phyloP scores from a whole-genome alignment of 2,888 invertebrate species.

The Macrosoma leucophasiata region DNA sequence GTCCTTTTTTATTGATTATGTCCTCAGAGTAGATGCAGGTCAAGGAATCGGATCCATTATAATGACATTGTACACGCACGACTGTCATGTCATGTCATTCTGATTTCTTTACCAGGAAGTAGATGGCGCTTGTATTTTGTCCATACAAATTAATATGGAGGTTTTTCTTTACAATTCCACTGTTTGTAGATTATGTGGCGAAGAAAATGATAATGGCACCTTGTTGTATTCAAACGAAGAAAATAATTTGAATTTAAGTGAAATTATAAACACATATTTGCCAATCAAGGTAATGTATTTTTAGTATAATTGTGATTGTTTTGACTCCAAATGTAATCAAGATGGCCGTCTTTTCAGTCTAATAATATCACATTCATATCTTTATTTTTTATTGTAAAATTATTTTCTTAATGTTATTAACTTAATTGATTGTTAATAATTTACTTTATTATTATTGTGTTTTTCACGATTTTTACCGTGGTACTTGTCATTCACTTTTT shows the following conservation, averaged over 20 bases:
- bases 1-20: no score
- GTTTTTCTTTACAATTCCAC: constrained; percentile 79
- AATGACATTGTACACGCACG: no score
- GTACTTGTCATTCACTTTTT: no score
- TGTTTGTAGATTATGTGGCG: constrained; percentile 85
- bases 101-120: constrained; percentile 47
- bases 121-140: constrained; percentile 50
- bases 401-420: constrained; percentile 3
- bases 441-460: no score
- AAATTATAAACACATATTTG: constrained; percentile 82
- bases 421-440: no score
- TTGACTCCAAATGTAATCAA: constrained; percentile 56
- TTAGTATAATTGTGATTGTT: constrained; percentile 54
- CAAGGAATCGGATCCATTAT: constrained; percentile 14
- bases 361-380: constrained; percentile 43
- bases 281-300: constrained; percentile 79
- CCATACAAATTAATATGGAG: constrained; percentile 49
- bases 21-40: no score
- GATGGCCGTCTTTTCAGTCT: constrained; percentile 46
- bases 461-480: no score
- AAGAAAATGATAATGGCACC: constrained; percentile 81
- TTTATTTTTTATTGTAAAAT: constrained; percentile 24
- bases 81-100: no score
- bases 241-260: constrained; percentile 77
- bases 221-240: constrained; percentile 76